Base-by-base conservation (phyloP, 2,888 invertebrate genomes). In the Folsomia candida region DNA sequence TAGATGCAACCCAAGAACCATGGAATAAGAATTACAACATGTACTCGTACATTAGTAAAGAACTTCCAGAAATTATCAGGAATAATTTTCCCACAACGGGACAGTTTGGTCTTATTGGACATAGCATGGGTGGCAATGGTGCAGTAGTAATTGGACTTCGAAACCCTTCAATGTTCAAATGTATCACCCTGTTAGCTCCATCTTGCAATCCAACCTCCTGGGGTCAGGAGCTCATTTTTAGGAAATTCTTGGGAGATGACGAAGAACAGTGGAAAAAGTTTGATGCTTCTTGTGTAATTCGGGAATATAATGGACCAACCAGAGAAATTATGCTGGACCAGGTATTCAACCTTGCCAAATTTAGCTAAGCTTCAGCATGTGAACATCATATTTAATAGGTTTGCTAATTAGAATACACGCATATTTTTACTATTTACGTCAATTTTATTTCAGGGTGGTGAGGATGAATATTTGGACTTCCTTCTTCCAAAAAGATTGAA, bases 1-100 rank as follows among this genome's bases (percentile, higher is more conserved):
- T 99, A 1, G 92, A 98, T 85, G 96, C 98, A 9, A 89, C 89
- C 0, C 87, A 89, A 79, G 90, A 90, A 20, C 94, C 94, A 20
- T 99, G 97, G 97, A 89, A 90, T 51, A 89, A 87, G 27, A 89
- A 98, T 85, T 99, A 97, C 82, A 88, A 89, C 80, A 99, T 99
- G 98, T 97, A 89, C 81, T 91, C 91, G 75, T 99, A 99, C 81
- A 85, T 99, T 22, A 93, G 92, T 6, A 87, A 88, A 69, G 97
- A 97, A 84, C 84, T 97, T 59, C 89, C 91, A 72, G 86, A 87
- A 51, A 80, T 95, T 63, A 86, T 97, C 51, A 87, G 88, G 78
- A 84, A 86, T 63, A 90, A 93, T 81, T 94, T 97, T 81, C 87
- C 89, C 1, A 86, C 86, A 0, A 66, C 69, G 9, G 71, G 71